Conservation (phyloP, 2,888 invertebrate species). For the Bursaphelenchus okinawaensis region DNA sequence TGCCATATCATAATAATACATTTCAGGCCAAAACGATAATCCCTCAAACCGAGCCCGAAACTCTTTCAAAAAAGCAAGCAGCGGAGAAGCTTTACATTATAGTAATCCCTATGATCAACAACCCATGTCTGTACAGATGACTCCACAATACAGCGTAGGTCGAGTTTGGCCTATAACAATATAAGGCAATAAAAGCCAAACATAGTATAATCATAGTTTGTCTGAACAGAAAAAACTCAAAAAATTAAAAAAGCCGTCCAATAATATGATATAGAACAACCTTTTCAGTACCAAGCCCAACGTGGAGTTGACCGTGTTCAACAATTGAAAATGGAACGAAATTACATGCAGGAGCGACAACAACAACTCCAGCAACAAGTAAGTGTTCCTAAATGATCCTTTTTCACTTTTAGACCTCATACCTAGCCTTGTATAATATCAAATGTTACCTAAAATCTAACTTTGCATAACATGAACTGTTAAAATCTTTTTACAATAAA, state of each 20-base stretch:
- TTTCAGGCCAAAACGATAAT: neutral
- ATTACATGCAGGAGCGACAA: conserved; percentile 32
- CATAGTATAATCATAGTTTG: too few species aligned
- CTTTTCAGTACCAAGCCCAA: neutral
- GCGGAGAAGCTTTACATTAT: neutral
- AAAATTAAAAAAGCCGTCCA: too few species aligned
- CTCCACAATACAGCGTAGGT: conserved; percentile 2
- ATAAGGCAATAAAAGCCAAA: too few species aligned
- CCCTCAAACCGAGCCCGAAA: neutral
- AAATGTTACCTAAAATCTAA: too few species aligned
- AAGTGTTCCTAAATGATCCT: conserved; percentile 8
- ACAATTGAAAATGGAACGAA: conserved; percentile 30
- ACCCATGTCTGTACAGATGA: neutral
- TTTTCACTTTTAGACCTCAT: too few species aligned
- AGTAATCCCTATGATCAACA: neutral
- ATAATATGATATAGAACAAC: neutral
- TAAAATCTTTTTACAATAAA: too few species aligned
- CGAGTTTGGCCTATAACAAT: too few species aligned
- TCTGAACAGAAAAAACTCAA: too few species aligned
- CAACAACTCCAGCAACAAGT: conserved; percentile 36
- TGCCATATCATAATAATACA: neutral
- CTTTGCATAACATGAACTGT: too few species aligned
- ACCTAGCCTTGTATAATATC: too few species aligned
- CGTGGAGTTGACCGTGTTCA: conserved; percentile 24
- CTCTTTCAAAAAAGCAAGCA: neutral